These are phyloP conservation scores for Drosophila eugracilis DNA, from an alignment of 1,140 invertebrate species.

Conservation along the genomic window DNA sequence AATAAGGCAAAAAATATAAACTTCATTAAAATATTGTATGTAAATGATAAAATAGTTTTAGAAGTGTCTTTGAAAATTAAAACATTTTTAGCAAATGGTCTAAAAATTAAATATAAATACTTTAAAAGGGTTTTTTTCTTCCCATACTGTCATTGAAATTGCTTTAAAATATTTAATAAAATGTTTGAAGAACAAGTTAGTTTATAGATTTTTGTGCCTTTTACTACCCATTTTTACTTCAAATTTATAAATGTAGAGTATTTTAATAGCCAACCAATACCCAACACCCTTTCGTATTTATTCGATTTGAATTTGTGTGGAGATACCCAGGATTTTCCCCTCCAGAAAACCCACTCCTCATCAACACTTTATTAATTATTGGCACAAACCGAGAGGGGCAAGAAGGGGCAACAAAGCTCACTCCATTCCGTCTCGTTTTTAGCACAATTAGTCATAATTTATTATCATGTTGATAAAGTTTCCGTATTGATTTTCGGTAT, in stretches of 20 bases:
- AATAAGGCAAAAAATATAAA: neutral
- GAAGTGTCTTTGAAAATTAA: too few species aligned
- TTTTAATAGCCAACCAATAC: neutral
- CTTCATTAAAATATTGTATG: too few species aligned
- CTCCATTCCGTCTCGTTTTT: conserved; percentile 66
- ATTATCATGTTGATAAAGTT: conserved; percentile 71
- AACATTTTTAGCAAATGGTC: too few species aligned
- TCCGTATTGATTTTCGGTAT: conserved; percentile 77
- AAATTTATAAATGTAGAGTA: conserved; percentile 5
- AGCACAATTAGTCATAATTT: conserved; percentile 83
- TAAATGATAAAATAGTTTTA: too few species aligned
- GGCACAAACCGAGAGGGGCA: conserved; percentile 28
- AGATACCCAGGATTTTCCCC: neutral
- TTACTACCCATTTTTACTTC: too few species aligned
- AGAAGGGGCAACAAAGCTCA: too few species aligned
- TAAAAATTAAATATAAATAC: too few species aligned
- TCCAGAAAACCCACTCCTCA: conserved; percentile 17
- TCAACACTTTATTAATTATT: conserved; percentile 72
- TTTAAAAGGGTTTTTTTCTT: too few species aligned
- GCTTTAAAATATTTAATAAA: too few species aligned
- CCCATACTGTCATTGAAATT: too few species aligned
- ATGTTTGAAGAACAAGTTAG: too few species aligned
- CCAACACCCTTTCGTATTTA: conserved; percentile 4
- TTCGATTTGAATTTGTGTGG: conserved; percentile 40
- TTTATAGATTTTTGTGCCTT: too few species aligned